A percentile compares a stretch with the other conserved stretches of the same genome.
Conservation (phyloP, 2,113 vertebrate species). For the Synchiropus splendidus region DNA sequence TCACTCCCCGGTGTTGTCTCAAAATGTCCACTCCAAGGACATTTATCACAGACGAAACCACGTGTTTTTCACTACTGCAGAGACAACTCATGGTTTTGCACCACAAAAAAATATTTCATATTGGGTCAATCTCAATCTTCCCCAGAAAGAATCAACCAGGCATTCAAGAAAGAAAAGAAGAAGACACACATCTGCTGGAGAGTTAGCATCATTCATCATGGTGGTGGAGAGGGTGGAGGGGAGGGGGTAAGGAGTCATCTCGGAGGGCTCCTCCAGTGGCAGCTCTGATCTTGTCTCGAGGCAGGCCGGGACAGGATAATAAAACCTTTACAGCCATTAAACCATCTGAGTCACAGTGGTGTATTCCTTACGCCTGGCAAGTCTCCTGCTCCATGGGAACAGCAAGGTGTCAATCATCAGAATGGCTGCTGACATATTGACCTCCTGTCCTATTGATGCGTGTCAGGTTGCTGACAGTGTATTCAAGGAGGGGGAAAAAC, state of each 20-base stretch:
- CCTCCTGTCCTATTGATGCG: conserved; percentile 25
- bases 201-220: conserved; percentile 43
- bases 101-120: no score
- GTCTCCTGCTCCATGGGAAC: conserved; percentile 7
- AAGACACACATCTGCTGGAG: conserved; percentile 18
- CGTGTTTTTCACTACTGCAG: no score
- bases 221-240: conserved; percentile 15
- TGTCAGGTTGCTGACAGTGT: conserved; percentile 14
- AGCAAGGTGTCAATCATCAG: conserved; percentile 25
- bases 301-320: conserved; percentile 35
- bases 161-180: no score
- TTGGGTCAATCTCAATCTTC: no score
- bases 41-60: no score
- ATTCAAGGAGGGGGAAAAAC: no score
- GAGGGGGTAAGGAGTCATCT: conserved; percentile 22
- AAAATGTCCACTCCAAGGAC: no score
- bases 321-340: conserved; percentile 45
- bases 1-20: no score
- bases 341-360: conserved; percentile 29
- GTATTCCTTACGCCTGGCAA: conserved; percentile 16
- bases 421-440: conserved; percentile 30
- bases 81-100: neutral
- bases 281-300: conserved; percentile 42
- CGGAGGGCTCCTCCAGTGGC: conserved; percentile 34
- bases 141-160: no score